phyloP scores from a whole-genome alignment of 2,888 invertebrate species.

The Pseudococcus longispinus region DNA sequence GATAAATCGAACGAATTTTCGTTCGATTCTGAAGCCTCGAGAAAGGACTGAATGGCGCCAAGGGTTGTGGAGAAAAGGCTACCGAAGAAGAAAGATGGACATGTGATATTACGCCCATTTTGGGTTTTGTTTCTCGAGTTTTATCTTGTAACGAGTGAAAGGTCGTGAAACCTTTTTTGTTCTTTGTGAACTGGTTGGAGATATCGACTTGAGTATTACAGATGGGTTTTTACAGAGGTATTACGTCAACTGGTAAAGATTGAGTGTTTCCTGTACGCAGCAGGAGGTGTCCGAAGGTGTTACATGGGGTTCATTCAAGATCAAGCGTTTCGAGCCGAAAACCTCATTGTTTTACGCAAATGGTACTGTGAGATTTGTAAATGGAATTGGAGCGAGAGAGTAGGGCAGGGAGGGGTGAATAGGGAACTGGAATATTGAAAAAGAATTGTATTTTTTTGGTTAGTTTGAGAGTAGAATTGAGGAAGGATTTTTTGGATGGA shows the following conservation, averaged over 20 bases:
- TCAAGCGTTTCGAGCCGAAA: neutral
- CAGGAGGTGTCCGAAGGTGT: conserved; percentile 13
- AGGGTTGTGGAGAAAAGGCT: neutral
- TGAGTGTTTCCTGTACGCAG: conserved; percentile 2
- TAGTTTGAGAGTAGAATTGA: too few relatives aligned
- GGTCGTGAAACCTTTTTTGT: neutral
- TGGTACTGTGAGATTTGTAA: neutral
- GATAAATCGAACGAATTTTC: neutral
- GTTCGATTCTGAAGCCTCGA: neutral
- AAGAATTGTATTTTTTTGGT: too few relatives aligned
- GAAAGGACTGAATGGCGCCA: neutral
- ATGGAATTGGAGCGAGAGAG: neutral
- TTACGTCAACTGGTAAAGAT: neutral
- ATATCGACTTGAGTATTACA: neutral
- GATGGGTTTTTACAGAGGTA: neutral
- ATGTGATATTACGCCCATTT: neutral
- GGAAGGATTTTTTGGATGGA: too few relatives aligned
- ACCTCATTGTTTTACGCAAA: neutral
- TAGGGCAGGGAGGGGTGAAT: neutral
- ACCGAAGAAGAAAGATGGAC: neutral
- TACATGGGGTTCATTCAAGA: neutral
- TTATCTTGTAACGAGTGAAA: neutral
- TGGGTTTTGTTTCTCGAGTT: neutral
- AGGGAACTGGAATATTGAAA: neutral
- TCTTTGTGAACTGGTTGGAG: neutral